phyloP scores from a whole-genome alignment of 2,888 invertebrate genomes.

The Nebria salina region DNA sequence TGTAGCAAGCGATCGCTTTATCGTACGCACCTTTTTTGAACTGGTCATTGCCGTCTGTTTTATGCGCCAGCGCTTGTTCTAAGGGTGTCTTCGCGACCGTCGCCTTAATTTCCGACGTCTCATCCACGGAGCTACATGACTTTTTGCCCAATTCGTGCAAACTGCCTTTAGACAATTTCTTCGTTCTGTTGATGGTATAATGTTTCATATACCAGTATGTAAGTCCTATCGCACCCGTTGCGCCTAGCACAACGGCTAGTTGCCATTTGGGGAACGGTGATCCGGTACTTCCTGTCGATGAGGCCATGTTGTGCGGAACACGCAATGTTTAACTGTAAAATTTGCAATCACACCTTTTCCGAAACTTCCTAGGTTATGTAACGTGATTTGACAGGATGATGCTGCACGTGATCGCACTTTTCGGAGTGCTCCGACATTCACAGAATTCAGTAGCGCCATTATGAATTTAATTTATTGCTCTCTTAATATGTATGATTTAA shows the following conservation, averaged over 20 bases:
- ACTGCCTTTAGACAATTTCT: conserved; percentile 58
- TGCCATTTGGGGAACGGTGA: conserved; percentile 84
- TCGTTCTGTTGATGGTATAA: conserved; percentile 58
- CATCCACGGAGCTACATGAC: conserved; percentile 62
- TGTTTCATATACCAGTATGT: conserved; percentile 80
- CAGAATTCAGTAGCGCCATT: too few species aligned
- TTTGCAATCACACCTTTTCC: conserved; percentile 17
- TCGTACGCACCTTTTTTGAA: conserved; percentile 89
- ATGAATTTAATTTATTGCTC: too few species aligned
- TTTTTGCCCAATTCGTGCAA: conserved; percentile 49
- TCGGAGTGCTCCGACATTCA: not conserved
- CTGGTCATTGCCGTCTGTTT: conserved; percentile 87
- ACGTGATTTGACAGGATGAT: conserved; percentile 29
- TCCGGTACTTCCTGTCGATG: conserved; percentile 52
- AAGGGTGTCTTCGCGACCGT: conserved; percentile 67
- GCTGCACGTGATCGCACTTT: not conserved
- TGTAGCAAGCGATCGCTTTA: conserved; percentile 89
- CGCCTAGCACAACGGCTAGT: conserved; percentile 83
- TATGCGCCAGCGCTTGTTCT: conserved; percentile 80
- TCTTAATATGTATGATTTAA: too few species aligned
- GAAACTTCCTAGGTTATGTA: conserved; percentile 40
- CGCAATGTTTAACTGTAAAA: conserved; percentile 1
- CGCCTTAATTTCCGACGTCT: conserved; percentile 63
- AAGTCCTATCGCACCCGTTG: conserved; percentile 81
- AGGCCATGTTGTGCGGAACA: conserved; percentile 22